A percentile compares a stretch with the other conserved stretches of the same genome.
phyloP scores from a whole-genome alignment of 2,113 vertebrate genomes.

The Trichechus manatus region DNA sequence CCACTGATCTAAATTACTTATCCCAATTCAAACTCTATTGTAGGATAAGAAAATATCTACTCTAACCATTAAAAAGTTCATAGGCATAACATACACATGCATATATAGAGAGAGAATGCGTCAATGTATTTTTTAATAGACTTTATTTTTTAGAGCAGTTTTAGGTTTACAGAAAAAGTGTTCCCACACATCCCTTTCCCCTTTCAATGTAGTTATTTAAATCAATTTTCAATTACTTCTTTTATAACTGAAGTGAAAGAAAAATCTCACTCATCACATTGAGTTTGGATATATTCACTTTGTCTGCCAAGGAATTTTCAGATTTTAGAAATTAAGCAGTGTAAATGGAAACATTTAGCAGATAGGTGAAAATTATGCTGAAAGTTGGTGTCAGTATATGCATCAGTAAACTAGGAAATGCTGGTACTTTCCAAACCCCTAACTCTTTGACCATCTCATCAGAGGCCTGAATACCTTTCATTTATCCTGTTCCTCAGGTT shows the following conservation, averaged over 20 bases:
- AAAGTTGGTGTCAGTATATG: background rate
- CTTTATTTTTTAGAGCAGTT: background rate
- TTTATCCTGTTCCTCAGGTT: background rate
- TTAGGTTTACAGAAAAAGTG: background rate
- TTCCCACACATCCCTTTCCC: background rate
- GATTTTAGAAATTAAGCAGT: slow-evolving; percentile 52
- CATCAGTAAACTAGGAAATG: background rate
- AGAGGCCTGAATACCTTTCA: background rate
- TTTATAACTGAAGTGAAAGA: slow-evolving; percentile 38
- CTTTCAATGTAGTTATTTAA: background rate
- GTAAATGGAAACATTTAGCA: background rate
- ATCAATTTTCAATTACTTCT: slow-evolving; percentile 13
- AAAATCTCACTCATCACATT: slow-evolving; percentile 20
- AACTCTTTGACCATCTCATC: background rate
- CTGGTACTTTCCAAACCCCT: background rate
- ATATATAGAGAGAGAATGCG: background rate
- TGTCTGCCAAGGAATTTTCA: slow-evolving; percentile 5
- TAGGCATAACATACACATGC: background rate
- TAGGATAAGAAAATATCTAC: background rate
- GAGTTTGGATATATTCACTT: slow-evolving; percentile 11
- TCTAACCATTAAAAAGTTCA: slow-evolving; percentile 3
- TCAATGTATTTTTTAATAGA: background rate
- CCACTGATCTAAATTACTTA: background rate
- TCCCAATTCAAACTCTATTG: background rate
- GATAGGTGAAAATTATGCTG: background rate